Evolutionary conservation across 2,888 invertebrate genomes (phyloP).

Genomic region (Drosophila bunnanda): DNA sequence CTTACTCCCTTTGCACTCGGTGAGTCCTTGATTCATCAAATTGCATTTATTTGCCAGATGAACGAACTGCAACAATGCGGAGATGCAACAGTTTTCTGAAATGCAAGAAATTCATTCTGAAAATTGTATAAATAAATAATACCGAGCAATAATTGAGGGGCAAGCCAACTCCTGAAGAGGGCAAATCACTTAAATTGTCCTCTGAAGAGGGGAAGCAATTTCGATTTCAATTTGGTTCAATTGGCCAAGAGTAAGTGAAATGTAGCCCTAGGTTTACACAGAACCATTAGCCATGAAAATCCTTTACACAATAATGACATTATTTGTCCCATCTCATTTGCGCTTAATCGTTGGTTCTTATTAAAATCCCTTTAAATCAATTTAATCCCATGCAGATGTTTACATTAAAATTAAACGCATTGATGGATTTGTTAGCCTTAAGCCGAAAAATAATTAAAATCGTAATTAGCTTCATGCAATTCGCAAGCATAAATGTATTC

Average conservation of each 20-base stretch:
- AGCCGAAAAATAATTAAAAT: conserved; percentile 56
- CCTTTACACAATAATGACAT: neutral
- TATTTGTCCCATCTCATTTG: conserved; percentile 5
- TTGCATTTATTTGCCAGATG: conserved; percentile 48
- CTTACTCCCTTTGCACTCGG: neutral
- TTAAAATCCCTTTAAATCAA: conserved; percentile 28
- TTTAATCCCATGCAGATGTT: conserved; percentile 33
- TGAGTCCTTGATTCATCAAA: conserved; percentile 31
- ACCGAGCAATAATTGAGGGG: conserved; percentile 23
- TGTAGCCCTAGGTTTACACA: neutral
- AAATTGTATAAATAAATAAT: conserved; percentile 47
- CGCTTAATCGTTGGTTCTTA: conserved; percentile 6
- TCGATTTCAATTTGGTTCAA: conserved; percentile 8
- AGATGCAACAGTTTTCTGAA: conserved; percentile 41
- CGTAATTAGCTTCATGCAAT: conserved; percentile 50
- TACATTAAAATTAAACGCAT: conserved; percentile 28
- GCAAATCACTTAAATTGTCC: neutral
- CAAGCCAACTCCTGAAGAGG: neutral
- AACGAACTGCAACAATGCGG: conserved; percentile 29
- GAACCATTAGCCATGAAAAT: neutral
- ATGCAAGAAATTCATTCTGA: conserved; percentile 15
- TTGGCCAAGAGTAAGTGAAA: neutral
- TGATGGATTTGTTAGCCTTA: conserved; percentile 43
- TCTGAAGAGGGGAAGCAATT: conserved; percentile 1
- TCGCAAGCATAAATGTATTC: conserved; percentile 42